Evolutionary conservation across 2,797 vertebrate genomes (phyloP).

Genomic region (Linurgus olivaceus): DNA sequence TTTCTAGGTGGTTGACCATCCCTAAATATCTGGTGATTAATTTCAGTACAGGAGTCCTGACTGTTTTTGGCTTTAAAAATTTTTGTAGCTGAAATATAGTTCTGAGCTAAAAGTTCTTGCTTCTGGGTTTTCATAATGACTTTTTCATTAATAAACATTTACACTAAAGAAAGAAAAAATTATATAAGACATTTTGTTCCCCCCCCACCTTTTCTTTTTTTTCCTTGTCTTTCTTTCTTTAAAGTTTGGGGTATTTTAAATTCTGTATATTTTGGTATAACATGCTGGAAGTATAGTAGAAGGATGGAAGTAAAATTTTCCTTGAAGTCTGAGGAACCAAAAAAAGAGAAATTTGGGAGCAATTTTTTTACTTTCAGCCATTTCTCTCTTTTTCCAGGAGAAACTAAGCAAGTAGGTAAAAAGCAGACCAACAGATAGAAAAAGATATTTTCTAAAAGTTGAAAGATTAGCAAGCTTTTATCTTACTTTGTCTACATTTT

Average conservation of each 20-base stretch:
- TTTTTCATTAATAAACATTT: neutral
- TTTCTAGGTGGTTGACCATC: neutral
- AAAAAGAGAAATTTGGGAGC: neutral
- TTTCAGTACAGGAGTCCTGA: neutral
- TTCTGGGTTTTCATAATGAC: neutral
- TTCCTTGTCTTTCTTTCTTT: neutral
- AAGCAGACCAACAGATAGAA: neutral
- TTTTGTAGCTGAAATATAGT: neutral
- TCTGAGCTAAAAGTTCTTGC: neutral
- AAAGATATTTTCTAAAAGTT: neutral
- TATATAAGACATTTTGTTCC: neutral
- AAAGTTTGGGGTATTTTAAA: neutral
- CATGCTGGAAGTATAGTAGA: neutral
- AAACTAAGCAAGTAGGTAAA: neutral
- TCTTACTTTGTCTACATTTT: neutral
- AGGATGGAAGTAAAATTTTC: neutral
- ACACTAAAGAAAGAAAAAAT: neutral
- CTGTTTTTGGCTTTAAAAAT: neutral
- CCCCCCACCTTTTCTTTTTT: fast-evolving
- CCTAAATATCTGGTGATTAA: neutral
- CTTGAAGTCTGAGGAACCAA: neutral
- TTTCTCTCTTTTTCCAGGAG: neutral
- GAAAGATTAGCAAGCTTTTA: neutral
- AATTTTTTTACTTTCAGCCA: neutral
- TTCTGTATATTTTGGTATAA: neutral